Evolutionary conservation across 1,140 invertebrate genomes (phyloP).

Genomic region (Drosophila baimaii): DNA sequence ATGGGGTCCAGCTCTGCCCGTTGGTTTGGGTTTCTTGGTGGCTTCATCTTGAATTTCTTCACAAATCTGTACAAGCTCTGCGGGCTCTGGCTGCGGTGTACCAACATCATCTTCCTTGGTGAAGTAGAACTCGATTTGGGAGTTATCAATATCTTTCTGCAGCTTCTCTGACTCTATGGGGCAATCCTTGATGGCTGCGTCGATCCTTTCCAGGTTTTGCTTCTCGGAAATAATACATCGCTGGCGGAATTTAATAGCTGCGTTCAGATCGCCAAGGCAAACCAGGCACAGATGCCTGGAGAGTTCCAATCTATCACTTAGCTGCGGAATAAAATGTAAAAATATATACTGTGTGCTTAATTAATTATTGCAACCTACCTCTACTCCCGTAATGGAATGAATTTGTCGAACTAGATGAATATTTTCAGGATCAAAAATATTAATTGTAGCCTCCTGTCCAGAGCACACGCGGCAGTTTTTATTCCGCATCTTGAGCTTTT

Average conservation of each 20-base stretch:
- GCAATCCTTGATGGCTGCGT: not conserved
- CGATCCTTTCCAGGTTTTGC: constrained; percentile 9
- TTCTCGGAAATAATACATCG: constrained; percentile 55
- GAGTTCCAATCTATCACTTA: constrained; percentile 16
- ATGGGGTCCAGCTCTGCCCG: not conserved
- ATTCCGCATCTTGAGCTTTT: constrained; percentile 13
- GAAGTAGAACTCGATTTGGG: constrained; percentile 7
- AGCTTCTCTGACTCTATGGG: no score
- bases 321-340: constrained; percentile 1
- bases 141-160: constrained; percentile 5
- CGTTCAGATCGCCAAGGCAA: constrained; percentile 32
- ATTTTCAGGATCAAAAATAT: constrained; percentile 39
- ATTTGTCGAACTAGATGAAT: constrained; percentile 35
- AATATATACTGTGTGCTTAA: not conserved
- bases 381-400: constrained; percentile 34
- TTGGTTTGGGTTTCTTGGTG: not conserved
- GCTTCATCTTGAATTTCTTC: not conserved
- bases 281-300: constrained; percentile 26
- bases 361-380: constrained; percentile 14
- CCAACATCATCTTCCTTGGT: constrained; percentile 6
- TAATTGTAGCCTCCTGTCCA: not conserved
- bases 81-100: not conserved
- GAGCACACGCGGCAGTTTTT: constrained; percentile 39
- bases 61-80: not conserved
- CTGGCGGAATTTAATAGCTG: constrained; percentile 43